Evolutionary conservation across 2,888 invertebrate species (phyloP).

Genomic region (Drosophila gaucha): DNA sequence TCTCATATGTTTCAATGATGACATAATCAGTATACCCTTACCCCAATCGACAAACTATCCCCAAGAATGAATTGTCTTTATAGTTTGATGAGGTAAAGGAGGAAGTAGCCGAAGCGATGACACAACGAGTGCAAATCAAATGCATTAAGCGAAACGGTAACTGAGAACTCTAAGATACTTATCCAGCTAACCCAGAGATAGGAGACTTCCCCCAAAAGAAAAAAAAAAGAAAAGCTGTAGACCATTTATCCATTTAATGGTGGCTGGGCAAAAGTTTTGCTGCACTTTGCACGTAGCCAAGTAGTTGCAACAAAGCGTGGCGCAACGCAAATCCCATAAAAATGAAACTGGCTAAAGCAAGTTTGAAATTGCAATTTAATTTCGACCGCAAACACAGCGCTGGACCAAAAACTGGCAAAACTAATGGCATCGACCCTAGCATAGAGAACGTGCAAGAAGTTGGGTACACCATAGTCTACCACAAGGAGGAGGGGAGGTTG

Average conservation of each 20-base stretch:
- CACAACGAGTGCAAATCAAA: constrained; percentile 62
- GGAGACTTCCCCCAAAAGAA: background rate
- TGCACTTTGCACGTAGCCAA: constrained; percentile 68
- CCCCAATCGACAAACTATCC: background rate
- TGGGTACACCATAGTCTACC: constrained; percentile 8
- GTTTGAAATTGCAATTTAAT: constrained; percentile 77
- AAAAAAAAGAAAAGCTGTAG: too few relatives aligned
- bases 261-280: constrained; percentile 29
- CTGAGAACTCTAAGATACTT: constrained; percentile 55
- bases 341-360: constrained; percentile 65
- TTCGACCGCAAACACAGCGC: constrained; percentile 68
- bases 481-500: background rate
- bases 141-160: constrained; percentile 74
- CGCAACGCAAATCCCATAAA: constrained; percentile 69
- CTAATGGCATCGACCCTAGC: constrained; percentile 43
- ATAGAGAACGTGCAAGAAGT: constrained; percentile 48
- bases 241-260: constrained; percentile 64
- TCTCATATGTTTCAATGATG: background rate
- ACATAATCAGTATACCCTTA: constrained; percentile 1
- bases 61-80: background rate
- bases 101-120: constrained; percentile 13
- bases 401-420: constrained; percentile 34
- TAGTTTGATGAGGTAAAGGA: constrained; percentile 5
- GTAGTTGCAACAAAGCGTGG: constrained; percentile 55
- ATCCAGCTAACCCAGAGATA: constrained; percentile 17